Percentiles rank a stretch among this genome's conserved stretches.
phyloP scores from a whole-genome alignment of 2,888 invertebrate genomes.

The Caenorhabditis japonica region DNA sequence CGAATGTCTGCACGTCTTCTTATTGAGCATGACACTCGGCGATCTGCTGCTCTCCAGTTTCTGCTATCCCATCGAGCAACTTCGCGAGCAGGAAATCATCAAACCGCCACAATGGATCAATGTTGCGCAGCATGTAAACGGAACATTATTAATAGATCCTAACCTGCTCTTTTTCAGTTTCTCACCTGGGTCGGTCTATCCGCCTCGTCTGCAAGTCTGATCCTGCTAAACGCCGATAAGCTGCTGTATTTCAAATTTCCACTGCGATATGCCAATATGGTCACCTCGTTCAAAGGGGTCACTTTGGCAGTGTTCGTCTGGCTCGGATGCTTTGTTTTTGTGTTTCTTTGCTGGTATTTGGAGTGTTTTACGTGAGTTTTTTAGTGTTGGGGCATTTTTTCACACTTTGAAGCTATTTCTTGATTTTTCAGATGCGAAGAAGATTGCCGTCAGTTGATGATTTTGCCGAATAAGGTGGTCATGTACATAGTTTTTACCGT shows the following conservation, averaged over 20 bases:
- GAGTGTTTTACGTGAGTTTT: slow-evolving; percentile 56
- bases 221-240: slow-evolving; percentile 75
- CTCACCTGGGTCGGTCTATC: slow-evolving; percentile 74
- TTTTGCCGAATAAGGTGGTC: slow-evolving; percentile 53
- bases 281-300: slow-evolving; percentile 69
- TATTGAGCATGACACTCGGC: slow-evolving; percentile 74
- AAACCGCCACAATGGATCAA: slow-evolving; percentile 52
- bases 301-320: slow-evolving; percentile 64
- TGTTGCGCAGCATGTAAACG: slow-evolving; percentile 44
- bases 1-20: slow-evolving; percentile 75
- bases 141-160: too few relatives aligned
- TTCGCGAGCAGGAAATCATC: slow-evolving; percentile 53
- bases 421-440: slow-evolving; percentile 55
- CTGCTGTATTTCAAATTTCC: slow-evolving; percentile 75
- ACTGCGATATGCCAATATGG: slow-evolving; percentile 70
- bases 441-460: slow-evolving; percentile 48
- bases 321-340: slow-evolving; percentile 68
- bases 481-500: slow-evolving; percentile 66
- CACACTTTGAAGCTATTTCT: too few relatives aligned
- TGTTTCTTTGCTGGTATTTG: slow-evolving; percentile 67
- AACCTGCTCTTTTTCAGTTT: slow-evolving; percentile 54
- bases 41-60: slow-evolving; percentile 74
- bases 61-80: slow-evolving; percentile 73
- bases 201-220: slow-evolving; percentile 73
- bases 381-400: not conserved